Evolutionary conservation across 2,113 vertebrate species (phyloP).

Genomic region (Australoheros scitulus): DNA sequence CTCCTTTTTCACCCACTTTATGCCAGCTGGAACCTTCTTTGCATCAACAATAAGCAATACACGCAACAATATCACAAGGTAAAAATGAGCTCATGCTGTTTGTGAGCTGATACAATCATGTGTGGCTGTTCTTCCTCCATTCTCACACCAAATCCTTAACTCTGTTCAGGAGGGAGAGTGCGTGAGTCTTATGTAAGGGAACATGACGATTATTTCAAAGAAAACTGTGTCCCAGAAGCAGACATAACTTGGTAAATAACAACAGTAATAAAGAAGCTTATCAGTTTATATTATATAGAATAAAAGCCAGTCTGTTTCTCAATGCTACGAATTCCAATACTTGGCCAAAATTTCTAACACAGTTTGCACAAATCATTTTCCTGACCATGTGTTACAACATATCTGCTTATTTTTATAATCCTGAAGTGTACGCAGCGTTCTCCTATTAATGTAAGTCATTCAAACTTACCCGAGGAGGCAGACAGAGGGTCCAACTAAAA

Average conservation of each 20-base stretch:
- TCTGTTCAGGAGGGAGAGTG: constrained; percentile 30
- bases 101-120: background rate
- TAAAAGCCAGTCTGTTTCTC: no score
- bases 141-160: background rate
- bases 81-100: background rate
- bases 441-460: background rate
- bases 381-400: background rate
- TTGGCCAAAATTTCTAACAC: background rate
- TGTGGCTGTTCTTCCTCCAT: background rate
- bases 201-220: constrained; percentile 1
- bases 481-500: constrained; percentile 39
- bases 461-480: constrained; percentile 63
- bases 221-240: constrained; percentile 42
- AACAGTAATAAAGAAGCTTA: background rate
- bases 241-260: background rate
- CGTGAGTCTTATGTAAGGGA: constrained; percentile 50
- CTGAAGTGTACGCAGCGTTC: background rate
- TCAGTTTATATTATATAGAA: background rate
- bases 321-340: no score
- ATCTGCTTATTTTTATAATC: background rate
- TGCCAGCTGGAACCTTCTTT: background rate
- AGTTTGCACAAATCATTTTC: background rate
- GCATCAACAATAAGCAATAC: background rate
- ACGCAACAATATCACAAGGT: background rate
- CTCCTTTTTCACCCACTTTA: background rate